These are phyloP conservation scores for Microcebus jonahi DNA, from an alignment of 2,113 vertebrate genomes.

Conservation along the genomic window DNA sequence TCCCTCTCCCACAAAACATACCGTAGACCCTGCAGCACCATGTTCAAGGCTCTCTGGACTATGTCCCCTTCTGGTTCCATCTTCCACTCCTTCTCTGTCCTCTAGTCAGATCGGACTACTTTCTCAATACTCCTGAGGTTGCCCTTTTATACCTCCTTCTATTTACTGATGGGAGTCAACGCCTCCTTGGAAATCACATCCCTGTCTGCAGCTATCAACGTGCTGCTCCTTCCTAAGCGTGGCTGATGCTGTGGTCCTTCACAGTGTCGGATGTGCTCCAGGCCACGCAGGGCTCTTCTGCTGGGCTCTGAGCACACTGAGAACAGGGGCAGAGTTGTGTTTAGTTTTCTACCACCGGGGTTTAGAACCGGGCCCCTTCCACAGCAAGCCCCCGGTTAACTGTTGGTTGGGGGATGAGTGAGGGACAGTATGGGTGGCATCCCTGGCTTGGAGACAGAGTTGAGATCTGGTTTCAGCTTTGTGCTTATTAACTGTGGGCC, in stretches of 20 bases:
- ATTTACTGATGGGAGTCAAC: neutral
- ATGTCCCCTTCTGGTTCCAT: neutral
- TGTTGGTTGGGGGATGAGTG: neutral
- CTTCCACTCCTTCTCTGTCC: neutral
- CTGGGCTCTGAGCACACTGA: neutral
- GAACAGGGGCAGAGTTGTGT: neutral
- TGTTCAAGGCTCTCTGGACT: neutral
- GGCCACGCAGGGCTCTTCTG: neutral
- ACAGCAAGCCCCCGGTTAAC: neutral
- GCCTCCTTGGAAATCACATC: neutral
- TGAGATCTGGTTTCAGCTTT: conserved; percentile 33
- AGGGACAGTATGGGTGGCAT: neutral
- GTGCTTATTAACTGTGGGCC: conserved; percentile 42
- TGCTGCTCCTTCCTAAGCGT: neutral
- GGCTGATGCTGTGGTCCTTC: neutral
- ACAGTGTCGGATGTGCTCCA: neutral
- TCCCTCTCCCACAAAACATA: neutral
- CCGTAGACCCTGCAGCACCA: neutral
- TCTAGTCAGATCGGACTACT: neutral
- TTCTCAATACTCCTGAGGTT: neutral
- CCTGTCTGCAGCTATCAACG: neutral
- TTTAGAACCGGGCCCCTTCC: neutral
- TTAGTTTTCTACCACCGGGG: neutral
- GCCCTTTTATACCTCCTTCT: neutral
- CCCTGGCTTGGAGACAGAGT: neutral